Evolutionary conservation across 2,113 vertebrate species (phyloP).

Genomic region (Corythoichthys haematopterus): DNA sequence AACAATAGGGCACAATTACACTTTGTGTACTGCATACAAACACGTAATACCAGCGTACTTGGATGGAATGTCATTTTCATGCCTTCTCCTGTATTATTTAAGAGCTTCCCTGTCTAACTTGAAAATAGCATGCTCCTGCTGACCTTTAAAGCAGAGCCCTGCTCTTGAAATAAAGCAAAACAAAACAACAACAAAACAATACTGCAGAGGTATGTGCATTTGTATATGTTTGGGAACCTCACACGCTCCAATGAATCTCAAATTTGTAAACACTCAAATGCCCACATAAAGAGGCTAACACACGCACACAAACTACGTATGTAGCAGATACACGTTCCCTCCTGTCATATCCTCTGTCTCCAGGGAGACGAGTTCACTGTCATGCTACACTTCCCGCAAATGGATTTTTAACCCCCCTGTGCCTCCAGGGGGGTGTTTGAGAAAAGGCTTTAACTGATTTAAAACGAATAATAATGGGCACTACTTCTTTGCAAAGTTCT

Average conservation of each 20-base stretch:
- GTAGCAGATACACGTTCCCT: constrained; percentile 34
- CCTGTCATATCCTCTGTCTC: constrained; percentile 68
- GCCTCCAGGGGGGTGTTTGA: constrained; percentile 72
- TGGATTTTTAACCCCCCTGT: constrained; percentile 73
- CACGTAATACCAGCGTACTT: neutral
- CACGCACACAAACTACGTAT: constrained; percentile 8
- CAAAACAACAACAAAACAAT: constrained; percentile 18
- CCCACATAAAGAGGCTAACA: constrained; percentile 24
- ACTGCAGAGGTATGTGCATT: constrained; percentile 26
- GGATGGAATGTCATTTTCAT: constrained; percentile 10
- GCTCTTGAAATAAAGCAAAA: constrained; percentile 30
- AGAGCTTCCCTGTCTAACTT: constrained; percentile 17
- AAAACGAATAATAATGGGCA: constrained; percentile 75
- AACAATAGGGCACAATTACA: constrained; percentile 1
- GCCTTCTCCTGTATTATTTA: constrained; percentile 13
- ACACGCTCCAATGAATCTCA: constrained; percentile 43
- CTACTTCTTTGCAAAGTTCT: constrained; percentile 62
- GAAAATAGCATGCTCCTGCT: constrained; percentile 37
- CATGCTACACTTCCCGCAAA: constrained; percentile 79
- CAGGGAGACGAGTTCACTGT: constrained; percentile 72
- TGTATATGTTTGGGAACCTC: constrained; percentile 33
- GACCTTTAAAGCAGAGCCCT: constrained; percentile 54
- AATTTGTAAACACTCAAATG: constrained; percentile 45
- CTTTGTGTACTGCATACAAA: neutral
- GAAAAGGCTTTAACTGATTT: constrained; percentile 75